phyloP scores from a whole-genome alignment of 2,113 vertebrate species.

The Falcunculus frontatus region DNA sequence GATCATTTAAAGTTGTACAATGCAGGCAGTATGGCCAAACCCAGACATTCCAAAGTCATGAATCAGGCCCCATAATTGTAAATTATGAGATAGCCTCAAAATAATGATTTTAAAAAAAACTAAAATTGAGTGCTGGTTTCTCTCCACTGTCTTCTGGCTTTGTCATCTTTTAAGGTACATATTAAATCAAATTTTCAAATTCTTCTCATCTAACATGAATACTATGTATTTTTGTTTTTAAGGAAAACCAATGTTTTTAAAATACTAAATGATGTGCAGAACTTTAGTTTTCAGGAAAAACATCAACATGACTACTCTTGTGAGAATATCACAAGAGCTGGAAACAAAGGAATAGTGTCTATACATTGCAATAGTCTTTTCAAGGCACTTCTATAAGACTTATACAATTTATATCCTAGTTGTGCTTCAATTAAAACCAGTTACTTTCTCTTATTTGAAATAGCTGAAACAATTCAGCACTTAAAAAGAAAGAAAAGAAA shows the following conservation, averaged over 20 bases:
- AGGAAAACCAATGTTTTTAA: not conserved
- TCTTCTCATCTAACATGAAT: not conserved
- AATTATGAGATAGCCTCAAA: not conserved
- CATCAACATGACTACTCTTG: not conserved
- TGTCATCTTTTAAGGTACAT: not conserved
- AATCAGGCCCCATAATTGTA: not conserved
- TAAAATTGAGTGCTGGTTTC: not conserved
- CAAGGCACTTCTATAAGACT: not conserved
- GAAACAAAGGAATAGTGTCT: not conserved
- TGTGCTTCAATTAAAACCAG: constrained; percentile 48
- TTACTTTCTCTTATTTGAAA: constrained; percentile 47
- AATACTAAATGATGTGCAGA: not conserved
- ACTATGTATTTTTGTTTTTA: not conserved
- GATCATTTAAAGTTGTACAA: not conserved
- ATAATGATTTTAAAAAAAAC: not conserved
- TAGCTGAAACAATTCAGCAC: not conserved
- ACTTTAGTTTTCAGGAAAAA: not conserved
- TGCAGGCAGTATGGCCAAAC: not conserved
- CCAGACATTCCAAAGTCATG: not conserved
- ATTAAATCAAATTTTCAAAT: not conserved
- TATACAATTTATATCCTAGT: constrained; percentile 11
- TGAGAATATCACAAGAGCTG: not conserved
- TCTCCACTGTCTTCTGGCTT: not conserved
- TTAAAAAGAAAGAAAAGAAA: not conserved
- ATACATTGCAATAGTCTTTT: not conserved